phyloP scores from a whole-genome alignment of 2,888 invertebrate genomes.

The Platynereis dumerilii region DNA sequence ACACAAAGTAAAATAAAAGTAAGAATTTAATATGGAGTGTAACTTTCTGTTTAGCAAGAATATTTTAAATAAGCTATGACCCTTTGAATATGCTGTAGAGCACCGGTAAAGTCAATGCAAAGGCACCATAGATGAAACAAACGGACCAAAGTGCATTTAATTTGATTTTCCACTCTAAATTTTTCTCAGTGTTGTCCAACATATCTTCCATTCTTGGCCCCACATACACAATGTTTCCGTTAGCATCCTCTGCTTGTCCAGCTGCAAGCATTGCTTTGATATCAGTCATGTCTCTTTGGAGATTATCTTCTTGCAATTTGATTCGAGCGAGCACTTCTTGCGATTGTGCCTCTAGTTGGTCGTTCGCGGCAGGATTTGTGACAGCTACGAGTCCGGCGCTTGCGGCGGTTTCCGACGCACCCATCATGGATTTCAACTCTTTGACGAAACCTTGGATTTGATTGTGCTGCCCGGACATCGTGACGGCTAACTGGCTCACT shows the following conservation, averaged over 20 bases:
- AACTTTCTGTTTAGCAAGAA: too few species aligned
- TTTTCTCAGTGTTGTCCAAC: constrained; percentile 52
- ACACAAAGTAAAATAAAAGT: too few species aligned
- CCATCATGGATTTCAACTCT: constrained; percentile 31
- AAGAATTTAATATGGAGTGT: too few species aligned
- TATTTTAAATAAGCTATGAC: background rate
- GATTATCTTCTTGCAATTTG: constrained; percentile 44
- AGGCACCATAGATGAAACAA: constrained; percentile 53
- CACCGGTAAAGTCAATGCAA: constrained; percentile 52
- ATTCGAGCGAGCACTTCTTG: constrained; percentile 34
- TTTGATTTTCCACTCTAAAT: constrained; percentile 58
- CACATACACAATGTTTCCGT: constrained; percentile 50
- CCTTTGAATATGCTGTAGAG: constrained; percentile 31
- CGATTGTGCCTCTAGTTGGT: constrained; percentile 27
- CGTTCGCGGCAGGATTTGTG: background rate
- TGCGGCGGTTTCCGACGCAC: background rate
- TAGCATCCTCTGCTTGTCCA: constrained; percentile 27
- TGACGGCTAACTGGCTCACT: constrained; percentile 31
- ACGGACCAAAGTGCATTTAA: constrained; percentile 54
- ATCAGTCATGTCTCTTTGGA: constrained; percentile 50
- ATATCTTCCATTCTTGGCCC: constrained; percentile 53
- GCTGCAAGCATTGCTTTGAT: constrained; percentile 46
- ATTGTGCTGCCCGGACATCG: constrained; percentile 36
- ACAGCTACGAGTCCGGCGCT: background rate
- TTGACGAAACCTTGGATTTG: constrained; percentile 36